Base-by-base conservation (phyloP, 2,888 invertebrate species). In the Aphidoletes aphidimyza region DNA sequence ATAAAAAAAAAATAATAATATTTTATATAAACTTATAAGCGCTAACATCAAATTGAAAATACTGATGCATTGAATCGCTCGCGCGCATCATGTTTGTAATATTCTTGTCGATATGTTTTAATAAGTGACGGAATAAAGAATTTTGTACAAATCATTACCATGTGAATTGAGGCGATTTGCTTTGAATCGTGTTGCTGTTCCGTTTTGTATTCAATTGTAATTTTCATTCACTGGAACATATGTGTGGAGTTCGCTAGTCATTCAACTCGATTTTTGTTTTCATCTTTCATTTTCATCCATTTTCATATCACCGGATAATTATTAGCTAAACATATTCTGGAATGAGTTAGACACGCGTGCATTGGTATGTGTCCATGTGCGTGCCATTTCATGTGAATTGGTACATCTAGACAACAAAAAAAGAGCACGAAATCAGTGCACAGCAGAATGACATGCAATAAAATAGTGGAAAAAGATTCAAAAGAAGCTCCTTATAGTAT, bases 101-200 rank as follows among this genome's bases (percentile, higher is more conserved):
- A 30, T 69, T 69, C 69, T 69, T 69, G 69, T 69, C 69, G 34
- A 69, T 69, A 69, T 34, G 17, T 26, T 30, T 69, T 69, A 69
- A 69, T 30, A 69, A 30, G 69, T 69, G 69, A 69, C 34, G 69
- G 34, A 34, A 34, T 14, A 30, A 69, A 69, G 30, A 34, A 69
- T 69, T 30, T 30, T 42, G 17, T 30, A 14, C 14, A 69, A 69
- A 69, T 69, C 69, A 69, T 69, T 69, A 69, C 30, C 69, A 69
- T 69, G 69, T 34, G 69, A 69, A 69, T 69, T 69, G 69, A 69
- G 69, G 69, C 69, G 34, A 69, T 69, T 69, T 69, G 11, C 54
- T 22, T 54, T 54, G n/a, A n/a, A n/a, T n/a, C n/a, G n/a, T n/a
- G n/a, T n/a, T n/a, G n/a, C n/a, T 54, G 9, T n/a, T 8, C 22